Evolutionary conservation across 2,888 invertebrate species (phyloP).

Genomic region (Phrixothrix hirtus): DNA sequence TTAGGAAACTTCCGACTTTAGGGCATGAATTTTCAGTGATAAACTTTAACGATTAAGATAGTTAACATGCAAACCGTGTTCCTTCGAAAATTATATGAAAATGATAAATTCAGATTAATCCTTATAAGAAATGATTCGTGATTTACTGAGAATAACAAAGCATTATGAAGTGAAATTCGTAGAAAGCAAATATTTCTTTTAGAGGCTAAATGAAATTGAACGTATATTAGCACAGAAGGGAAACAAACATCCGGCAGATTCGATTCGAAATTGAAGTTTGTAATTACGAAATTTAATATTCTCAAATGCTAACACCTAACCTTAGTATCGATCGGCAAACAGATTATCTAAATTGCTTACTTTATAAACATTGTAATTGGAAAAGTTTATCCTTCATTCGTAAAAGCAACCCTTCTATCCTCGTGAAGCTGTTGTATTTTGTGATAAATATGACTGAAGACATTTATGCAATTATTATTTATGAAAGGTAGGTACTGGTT

Average conservation of each 20-base stretch:
- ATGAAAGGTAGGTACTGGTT: constrained; percentile 11
- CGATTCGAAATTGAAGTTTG: constrained; percentile 43
- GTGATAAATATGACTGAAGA: constrained; percentile 35
- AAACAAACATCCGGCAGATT: constrained; percentile 43
- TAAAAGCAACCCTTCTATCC: constrained; percentile 37
- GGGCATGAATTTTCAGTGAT: constrained; percentile 29
- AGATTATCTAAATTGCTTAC: constrained; percentile 54
- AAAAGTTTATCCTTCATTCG: constrained; percentile 46
- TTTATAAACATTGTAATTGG: constrained; percentile 53
- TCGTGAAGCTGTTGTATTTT: constrained; percentile 28
- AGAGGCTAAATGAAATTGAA: constrained; percentile 26
- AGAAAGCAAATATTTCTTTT: constrained; percentile 27
- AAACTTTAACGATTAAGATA: constrained; percentile 44
- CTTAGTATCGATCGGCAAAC: constrained; percentile 50
- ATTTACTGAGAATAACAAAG: constrained; percentile 12
- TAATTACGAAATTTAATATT: constrained; percentile 48
- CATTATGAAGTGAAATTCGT: constrained; percentile 13
- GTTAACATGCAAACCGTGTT: constrained; percentile 29
- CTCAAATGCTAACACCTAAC: constrained; percentile 46
- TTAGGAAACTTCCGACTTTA: constrained; percentile 44
- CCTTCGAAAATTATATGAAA: constrained; percentile 25
- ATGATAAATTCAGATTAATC: constrained; percentile 25
- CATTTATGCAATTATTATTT: constrained; percentile 31
- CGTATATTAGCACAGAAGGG: constrained; percentile 36
- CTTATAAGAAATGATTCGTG: constrained; percentile 11